These are phyloP conservation scores for Epinephelus malabaricus DNA, from an alignment of 2,797 vertebrate genomes.

Conservation along the genomic window DNA sequence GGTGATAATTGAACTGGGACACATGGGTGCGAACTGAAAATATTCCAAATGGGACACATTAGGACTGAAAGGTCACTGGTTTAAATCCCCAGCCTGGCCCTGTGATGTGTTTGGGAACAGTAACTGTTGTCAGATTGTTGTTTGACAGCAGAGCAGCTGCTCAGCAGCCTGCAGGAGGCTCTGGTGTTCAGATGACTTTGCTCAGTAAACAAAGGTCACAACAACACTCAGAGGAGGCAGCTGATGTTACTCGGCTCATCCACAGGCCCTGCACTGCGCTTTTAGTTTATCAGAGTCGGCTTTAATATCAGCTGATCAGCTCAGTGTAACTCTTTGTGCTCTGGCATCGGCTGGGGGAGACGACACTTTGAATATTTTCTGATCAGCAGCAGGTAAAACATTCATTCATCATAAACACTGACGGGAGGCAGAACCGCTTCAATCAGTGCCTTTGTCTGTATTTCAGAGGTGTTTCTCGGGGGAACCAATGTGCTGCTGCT, in stretches of 20 bases:
- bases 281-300: background rate
- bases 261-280: background rate
- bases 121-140: conserved; percentile 7
- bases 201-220: conserved; percentile 58
- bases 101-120: conserved; percentile 37
- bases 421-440: background rate
- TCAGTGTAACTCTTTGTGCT: background rate
- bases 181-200: conserved; percentile 51
- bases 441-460: background rate
- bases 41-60: conserved; percentile 43
- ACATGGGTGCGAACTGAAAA: conserved; percentile 31
- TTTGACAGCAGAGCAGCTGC: conserved; percentile 60
- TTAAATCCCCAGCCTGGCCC: conserved; percentile 16
- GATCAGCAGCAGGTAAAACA: conserved; percentile 7
- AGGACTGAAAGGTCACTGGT: conserved; percentile 33
- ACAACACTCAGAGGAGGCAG: conserved; percentile 37
- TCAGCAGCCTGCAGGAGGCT: conserved; percentile 54
- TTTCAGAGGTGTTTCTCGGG: background rate
- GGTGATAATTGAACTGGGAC: conserved; percentile 55
- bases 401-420: background rate
- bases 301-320: conserved; percentile 6
- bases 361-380: background rate
- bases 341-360: background rate
- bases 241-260: conserved; percentile 16
- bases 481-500: background rate